Conservation (phyloP, 2,797 vertebrate species). For the Novumbra hubbsi region DNA sequence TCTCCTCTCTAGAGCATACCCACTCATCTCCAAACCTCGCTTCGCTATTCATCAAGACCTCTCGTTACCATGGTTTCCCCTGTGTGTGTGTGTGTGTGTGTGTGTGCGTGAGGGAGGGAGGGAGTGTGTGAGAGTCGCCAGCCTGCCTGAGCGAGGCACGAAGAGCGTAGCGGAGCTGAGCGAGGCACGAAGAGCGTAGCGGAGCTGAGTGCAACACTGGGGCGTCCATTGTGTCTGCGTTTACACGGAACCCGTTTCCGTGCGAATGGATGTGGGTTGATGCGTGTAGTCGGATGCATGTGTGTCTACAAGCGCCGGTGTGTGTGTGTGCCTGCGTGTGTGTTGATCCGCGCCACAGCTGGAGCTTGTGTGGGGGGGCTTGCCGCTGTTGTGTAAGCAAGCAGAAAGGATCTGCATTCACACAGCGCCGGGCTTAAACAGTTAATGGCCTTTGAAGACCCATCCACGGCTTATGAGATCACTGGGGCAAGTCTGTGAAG, state of each 20-base stretch:
- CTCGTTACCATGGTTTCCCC: conserved; percentile 19
- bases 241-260: conserved; percentile 12
- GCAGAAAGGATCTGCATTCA: conserved; percentile 4
- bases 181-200: conserved; percentile 33
- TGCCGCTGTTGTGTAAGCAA: background rate
- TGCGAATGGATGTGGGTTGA: conserved; percentile 5
- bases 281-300: background rate
- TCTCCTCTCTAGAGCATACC: background rate
- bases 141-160: background rate
- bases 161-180: conserved; percentile 37
- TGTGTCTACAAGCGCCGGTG: background rate
- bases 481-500: background rate
- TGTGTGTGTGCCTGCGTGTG: background rate
- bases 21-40: conserved; percentile 10
- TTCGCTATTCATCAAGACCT: conserved; percentile 20
- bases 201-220: conserved; percentile 36
- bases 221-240: conserved; percentile 28
- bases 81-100: background rate
- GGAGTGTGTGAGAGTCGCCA: background rate
- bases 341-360: background rate
- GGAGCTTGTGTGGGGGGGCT: background rate
- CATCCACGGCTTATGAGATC: background rate
- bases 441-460: conserved; percentile 21
- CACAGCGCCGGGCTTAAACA: conserved; percentile 11
- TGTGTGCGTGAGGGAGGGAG: no score